Evolutionary conservation across 1,140 invertebrate genomes (phyloP).

Genomic region (Drosophila ogumai): DNA sequence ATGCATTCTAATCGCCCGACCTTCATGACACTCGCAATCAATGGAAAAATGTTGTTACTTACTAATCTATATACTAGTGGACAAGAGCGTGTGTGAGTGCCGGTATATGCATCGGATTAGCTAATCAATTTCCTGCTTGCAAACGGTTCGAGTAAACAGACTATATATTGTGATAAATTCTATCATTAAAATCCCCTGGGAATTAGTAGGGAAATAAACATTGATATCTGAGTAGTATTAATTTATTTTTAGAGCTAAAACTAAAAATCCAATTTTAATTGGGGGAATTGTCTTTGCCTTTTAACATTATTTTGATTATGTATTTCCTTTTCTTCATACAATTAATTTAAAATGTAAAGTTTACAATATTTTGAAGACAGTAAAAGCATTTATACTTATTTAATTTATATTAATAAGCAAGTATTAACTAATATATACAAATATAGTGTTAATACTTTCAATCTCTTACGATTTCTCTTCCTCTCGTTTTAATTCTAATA

Average conservation of each 20-base stretch:
- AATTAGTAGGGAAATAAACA: not conserved
- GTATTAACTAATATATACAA: too few relatives aligned
- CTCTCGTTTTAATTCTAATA: not conserved
- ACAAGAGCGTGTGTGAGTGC: conserved; percentile 25
- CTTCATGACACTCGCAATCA: conserved; percentile 69
- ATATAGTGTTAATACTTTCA: too few relatives aligned
- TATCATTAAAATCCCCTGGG: conserved; percentile 3
- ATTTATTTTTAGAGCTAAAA: too few relatives aligned
- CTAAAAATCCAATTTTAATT: too few relatives aligned
- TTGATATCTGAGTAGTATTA: not conserved
- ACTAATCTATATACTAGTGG: conserved; percentile 35
- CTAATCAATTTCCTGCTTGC: conserved; percentile 61
- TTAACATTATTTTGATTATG: too few relatives aligned
- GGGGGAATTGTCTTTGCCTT: too few relatives aligned
- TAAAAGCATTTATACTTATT: too few relatives aligned
- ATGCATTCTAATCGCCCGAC: conserved; percentile 70
- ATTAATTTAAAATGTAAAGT: too few relatives aligned
- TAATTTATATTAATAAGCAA: too few relatives aligned
- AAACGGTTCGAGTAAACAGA: conserved; percentile 15
- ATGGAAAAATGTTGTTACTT: conserved; percentile 58
- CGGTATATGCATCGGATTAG: conserved; percentile 44
- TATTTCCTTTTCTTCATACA: too few relatives aligned
- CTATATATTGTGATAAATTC: not conserved
- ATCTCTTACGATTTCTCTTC: too few relatives aligned
- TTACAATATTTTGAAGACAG: too few relatives aligned